These are phyloP conservation scores for Drosophila setosimentum DNA, from an alignment of 2,888 invertebrate genomes.

Conservation along the genomic window DNA sequence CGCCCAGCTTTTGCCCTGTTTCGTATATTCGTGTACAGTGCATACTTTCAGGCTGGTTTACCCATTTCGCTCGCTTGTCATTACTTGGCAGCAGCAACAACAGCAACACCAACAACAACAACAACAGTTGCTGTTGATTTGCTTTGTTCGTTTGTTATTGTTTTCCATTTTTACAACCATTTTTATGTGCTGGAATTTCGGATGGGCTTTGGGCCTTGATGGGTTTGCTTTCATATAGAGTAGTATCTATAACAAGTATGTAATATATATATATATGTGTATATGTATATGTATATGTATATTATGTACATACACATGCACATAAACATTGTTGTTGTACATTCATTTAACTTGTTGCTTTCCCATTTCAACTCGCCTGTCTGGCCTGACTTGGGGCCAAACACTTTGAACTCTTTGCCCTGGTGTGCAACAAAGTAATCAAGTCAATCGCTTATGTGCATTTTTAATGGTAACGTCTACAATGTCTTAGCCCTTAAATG, in stretches of 20 bases:
- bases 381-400: constrained; percentile 12
- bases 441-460: constrained; percentile 71
- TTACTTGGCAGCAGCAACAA: constrained; percentile 49
- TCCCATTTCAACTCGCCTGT: constrained; percentile 33
- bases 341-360: constrained; percentile 68
- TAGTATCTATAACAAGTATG: constrained; percentile 11
- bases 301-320: neutral
- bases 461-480: constrained; percentile 49
- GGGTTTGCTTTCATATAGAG: constrained; percentile 26
- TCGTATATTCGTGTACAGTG: constrained; percentile 23
- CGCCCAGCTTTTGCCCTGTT: constrained; percentile 3
- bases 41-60: constrained; percentile 51
- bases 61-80: constrained; percentile 58
- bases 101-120: neutral
- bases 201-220: constrained; percentile 61
- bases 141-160: constrained; percentile 59
- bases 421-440: constrained; percentile 66
- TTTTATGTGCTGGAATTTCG: constrained; percentile 70
- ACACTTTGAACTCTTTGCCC: constrained; percentile 62
- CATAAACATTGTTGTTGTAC: neutral
- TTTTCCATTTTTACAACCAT: constrained; percentile 69
- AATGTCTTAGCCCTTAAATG: constrained; percentile 18
- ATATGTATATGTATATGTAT: neutral
- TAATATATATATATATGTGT: too few species aligned
- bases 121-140: constrained; percentile 54